Conservation (phyloP, 1,140 invertebrate species). For the Magallana ariakensis region DNA sequence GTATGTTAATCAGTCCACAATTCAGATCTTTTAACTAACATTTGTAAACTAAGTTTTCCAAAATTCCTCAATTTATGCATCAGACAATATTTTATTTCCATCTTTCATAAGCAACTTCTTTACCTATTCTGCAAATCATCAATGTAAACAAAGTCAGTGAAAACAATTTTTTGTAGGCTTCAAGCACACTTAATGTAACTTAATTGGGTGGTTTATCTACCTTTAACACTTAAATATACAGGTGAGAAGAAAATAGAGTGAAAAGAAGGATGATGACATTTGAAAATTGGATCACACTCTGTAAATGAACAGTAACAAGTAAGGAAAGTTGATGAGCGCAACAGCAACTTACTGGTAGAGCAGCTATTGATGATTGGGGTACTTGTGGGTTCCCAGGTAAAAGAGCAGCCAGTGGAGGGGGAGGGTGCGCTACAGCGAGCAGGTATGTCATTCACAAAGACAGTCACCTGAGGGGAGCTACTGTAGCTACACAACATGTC, state of each 20-base stretch:
- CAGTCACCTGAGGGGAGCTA: conserved; percentile 65
- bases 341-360: background rate
- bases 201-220: too few relatives aligned
- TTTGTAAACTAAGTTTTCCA: too few relatives aligned
- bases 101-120: too few relatives aligned
- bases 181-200: too few relatives aligned
- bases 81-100: too few relatives aligned
- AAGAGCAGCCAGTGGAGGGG: background rate
- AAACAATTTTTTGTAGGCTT: background rate
- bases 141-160: too few relatives aligned
- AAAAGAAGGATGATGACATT: background rate
- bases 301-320: background rate
- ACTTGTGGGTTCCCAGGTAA: background rate
- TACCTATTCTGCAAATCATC: too few relatives aligned
- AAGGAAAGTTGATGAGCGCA: background rate
- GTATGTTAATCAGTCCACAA: too few relatives aligned
- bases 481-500: conserved; percentile 69
- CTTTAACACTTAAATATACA: too few relatives aligned
- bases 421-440: conserved; percentile 55
- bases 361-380: background rate
- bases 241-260: background rate
- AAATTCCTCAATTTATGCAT: too few relatives aligned
- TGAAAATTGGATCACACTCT: too few relatives aligned
- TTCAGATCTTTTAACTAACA: too few relatives aligned
- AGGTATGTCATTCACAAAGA: conserved; percentile 64